Base-by-base conservation (phyloP, 2,888 invertebrate species). In the Hypena proboscidalis region DNA sequence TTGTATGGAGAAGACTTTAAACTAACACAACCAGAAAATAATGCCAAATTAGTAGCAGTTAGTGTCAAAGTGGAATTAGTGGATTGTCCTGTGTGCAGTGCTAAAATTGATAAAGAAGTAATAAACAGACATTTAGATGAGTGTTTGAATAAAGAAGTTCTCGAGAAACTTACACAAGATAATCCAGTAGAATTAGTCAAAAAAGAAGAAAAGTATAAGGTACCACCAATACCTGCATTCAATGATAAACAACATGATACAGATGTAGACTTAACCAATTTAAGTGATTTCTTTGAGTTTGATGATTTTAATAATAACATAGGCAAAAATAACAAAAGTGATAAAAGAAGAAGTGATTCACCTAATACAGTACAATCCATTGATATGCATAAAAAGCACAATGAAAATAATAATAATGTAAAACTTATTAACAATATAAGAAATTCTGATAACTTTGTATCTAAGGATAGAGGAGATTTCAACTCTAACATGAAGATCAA, bases 51-150 rank as follows among this genome's bases (percentile, higher is more conserved):
- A 11, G 65, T 75, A 47, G 77, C 77, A 23, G 64, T 77, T 8
- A 31, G 50, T 23, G 48, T 54, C 17, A 62, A 69, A 23, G 21
- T 36, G 5, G 46, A 70, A 10, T 51, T 72, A 45, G 83, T 90
- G 1, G 67, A 83, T 20, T 93, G 93, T 70, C 92, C 92, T 4
- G 73, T 92, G 38, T 93, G 93, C 67, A 77, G 74, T 46, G 31
- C 39, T 5, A 73, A 77, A 61, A 61, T 92, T 15, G 60, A 58
- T 23, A 68, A 60, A 45, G 58, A 58, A 29, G 59, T 75, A 48
- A 89, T 92, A 48, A 90, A 92, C 52, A 63, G 43, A 29, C 91
- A 92, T 67, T 59, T 91, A 58, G 89, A 91, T 70, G 85, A 86
- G 69, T 92, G 91, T 67, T 66, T 91, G 7, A 90, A 87, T 55